Conservation (phyloP, 2,888 invertebrate genomes). For the Laothoe populi region DNA sequence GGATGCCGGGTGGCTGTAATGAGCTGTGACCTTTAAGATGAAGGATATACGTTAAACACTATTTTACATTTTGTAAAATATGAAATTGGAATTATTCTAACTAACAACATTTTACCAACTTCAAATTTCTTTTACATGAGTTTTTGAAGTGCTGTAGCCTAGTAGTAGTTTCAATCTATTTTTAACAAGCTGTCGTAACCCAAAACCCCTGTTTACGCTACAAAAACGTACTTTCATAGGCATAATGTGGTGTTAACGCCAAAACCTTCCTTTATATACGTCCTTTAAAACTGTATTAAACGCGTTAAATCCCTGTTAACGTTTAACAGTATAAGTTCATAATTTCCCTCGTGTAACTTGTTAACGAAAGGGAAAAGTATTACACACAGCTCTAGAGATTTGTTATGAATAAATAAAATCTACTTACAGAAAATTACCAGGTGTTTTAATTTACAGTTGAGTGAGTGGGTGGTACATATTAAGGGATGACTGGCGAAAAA, state of each 20-base stretch:
- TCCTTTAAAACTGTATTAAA: constrained; percentile 12
- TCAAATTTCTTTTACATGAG: not conserved
- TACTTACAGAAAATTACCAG: constrained; percentile 7
- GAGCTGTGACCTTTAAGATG: too few species aligned
- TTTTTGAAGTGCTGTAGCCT: not conserved
- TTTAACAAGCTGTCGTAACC: not conserved
- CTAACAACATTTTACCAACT: not conserved
- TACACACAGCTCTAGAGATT: not conserved
- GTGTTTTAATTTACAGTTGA: not conserved
- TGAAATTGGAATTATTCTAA: not conserved
- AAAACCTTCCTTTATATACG: constrained; percentile 1
- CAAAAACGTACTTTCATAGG: constrained; percentile 1
- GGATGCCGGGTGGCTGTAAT: too few species aligned
- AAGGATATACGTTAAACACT: too few species aligned
- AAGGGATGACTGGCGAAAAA: not conserved
- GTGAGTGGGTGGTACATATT: not conserved
- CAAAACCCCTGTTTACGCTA: not conserved
- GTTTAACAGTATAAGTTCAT: not conserved
- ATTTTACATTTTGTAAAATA: too few species aligned
- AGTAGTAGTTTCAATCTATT: constrained; percentile 3
- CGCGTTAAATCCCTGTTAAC: constrained; percentile 12
- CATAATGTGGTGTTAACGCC: not conserved
- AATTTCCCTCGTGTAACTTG: not conserved
- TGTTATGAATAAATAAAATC: not conserved
- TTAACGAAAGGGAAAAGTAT: constrained; percentile 5